Evolutionary conservation across 2,888 invertebrate genomes (phyloP), one percentile per base, ranked within the genome.

Genomic region (Brassicogethes aeneus): DNA sequence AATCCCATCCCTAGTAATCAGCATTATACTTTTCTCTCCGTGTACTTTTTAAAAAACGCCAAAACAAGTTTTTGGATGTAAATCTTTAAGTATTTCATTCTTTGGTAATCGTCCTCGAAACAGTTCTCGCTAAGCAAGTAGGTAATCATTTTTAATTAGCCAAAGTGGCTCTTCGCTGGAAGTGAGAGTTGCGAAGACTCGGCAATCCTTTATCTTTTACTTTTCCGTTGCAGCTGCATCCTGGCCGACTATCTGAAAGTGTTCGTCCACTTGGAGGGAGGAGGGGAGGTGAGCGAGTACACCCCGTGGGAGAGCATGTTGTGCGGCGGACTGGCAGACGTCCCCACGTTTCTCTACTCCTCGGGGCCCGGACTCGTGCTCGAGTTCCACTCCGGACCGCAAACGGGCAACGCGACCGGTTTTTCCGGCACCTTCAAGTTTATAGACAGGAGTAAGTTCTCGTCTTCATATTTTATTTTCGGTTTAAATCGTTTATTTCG

Each of bases 401-500:
- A 71, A 43, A 70, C 72, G 44, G 70, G 73, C 14, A 76, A 76
- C 64, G 66, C 73, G 32, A 79, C 79, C 2, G 86, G 86, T 39
- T 87, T 87, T 65, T 72, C 77, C 17, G 87, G 86, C 39, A 82
- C 79, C 16, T 87, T 82, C 70, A 77, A 76, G 54, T 86, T 86
- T 66, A 79, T 86, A 62, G 82, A 85, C 60, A 81, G 76, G 75
- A 74, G 85, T 85, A 65, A 82, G 83, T 32, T 29, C 13, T 15
- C 33, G 23, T 36, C 35, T 44, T 33, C 33, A 3, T 33, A 13
- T 31, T 35, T 42, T 30, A n/a, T 3, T 32, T 17, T n/a, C 34
- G 29, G 8, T 36, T n/a, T 40, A n/a, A n/a, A n/a, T n/a, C n/a
- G n/a, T n/a, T n/a, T n/a, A n/a, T n/a, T n/a, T n/a, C n/a, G n/a